Conservation (phyloP, 2,797 vertebrate species). For the Loris lydekkerianus region DNA sequence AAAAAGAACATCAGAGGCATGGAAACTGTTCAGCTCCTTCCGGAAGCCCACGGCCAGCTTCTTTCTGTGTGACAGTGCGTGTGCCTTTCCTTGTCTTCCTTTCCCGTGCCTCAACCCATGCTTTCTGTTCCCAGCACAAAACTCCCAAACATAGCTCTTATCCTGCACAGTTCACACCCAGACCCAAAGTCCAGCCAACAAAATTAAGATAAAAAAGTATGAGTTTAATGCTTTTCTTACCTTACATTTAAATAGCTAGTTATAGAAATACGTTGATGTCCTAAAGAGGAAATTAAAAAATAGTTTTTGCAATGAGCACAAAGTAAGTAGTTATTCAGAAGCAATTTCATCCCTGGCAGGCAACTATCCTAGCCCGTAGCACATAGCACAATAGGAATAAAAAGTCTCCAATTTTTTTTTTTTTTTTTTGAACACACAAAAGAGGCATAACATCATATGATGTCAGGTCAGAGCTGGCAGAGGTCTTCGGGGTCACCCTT, state of each 20-base stretch:
- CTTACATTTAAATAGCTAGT: conserved; percentile 45
- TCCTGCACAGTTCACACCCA: conserved; percentile 4
- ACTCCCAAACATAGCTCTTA: neutral
- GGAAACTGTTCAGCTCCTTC: neutral
- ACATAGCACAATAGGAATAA: conserved; percentile 35
- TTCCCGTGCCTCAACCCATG: neutral
- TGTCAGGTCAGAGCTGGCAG: neutral
- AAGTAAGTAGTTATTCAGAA: conserved; percentile 75
- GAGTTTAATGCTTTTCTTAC: conserved; percentile 38
- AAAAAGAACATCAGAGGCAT: neutral
- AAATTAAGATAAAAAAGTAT: conserved; percentile 49
- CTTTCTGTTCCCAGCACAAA: neutral
- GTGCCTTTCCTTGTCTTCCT: neutral
- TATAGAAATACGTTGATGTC: conserved; percentile 55
- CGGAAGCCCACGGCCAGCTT: neutral
- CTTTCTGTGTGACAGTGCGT: neutral
- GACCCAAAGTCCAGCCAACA: conserved; percentile 1
- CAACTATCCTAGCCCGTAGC: conserved; percentile 14
- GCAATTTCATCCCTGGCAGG: conserved; percentile 67
- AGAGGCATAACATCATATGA: conserved; percentile 17
- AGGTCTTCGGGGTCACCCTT: neutral
- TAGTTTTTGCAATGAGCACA: conserved; percentile 2
- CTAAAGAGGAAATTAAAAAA: neutral
- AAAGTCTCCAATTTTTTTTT: conserved; percentile 51
- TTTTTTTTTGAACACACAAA: conserved; percentile 34